phyloP scores from a whole-genome alignment of 2,113 vertebrate species.

The Tamias sibiricus region DNA sequence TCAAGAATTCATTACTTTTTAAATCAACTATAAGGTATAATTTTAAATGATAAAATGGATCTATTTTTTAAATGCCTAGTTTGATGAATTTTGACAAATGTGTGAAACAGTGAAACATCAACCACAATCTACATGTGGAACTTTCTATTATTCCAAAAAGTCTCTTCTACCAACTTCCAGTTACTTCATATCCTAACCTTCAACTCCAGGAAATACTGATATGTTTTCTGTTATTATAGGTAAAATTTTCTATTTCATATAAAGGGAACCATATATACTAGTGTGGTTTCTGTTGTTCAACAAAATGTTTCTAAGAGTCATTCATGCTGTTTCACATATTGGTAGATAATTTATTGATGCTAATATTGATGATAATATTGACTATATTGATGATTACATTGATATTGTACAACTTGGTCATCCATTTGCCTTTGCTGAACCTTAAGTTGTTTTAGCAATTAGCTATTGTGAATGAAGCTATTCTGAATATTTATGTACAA shows the following conservation, averaged over 20 bases:
- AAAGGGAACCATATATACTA: background rate
- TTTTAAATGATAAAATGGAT: background rate
- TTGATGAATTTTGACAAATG: background rate
- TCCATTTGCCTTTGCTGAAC: background rate
- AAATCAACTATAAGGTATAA: background rate
- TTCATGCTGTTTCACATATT: background rate
- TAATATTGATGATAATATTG: no score
- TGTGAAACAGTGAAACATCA: background rate
- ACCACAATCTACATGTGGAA: background rate
- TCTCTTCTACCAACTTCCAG: background rate
- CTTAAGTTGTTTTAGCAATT: slow-evolving; percentile 2
- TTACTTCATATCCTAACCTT: background rate
- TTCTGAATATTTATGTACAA: background rate
- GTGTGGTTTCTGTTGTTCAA: background rate
- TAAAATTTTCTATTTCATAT: background rate
- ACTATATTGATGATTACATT: background rate
- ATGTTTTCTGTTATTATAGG: background rate
- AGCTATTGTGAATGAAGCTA: background rate
- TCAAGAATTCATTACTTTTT: slow-evolving; percentile 38
- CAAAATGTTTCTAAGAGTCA: slow-evolving; percentile 10
- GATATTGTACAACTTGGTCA: background rate
- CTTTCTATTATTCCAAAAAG: background rate
- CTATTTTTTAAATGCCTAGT: background rate
- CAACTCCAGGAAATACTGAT: background rate
- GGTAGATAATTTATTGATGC: background rate